phyloP scores from a whole-genome alignment of 2,113 vertebrate genomes.

The Bubalus kerabau region DNA sequence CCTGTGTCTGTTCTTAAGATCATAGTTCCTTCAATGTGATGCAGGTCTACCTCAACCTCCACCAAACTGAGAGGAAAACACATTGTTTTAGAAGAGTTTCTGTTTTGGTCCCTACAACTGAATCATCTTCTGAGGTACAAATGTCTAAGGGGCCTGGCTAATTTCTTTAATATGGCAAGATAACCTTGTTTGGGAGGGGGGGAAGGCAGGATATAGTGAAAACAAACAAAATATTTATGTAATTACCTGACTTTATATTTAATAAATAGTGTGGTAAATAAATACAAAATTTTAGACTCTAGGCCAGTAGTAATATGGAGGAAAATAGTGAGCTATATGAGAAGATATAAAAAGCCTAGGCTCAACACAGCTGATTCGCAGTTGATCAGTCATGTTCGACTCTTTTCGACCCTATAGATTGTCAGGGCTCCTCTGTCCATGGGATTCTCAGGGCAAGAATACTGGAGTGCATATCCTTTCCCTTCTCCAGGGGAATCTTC shows the following conservation, averaged over 20 bases:
- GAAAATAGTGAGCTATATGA: background rate
- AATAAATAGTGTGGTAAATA: background rate
- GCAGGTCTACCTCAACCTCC: background rate
- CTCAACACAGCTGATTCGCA: background rate
- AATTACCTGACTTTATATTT: background rate
- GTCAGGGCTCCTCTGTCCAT: background rate
- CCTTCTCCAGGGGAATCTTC: background rate
- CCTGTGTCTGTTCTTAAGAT: background rate
- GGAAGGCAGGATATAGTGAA: background rate
- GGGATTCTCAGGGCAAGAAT: background rate
- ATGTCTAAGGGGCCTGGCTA: background rate
- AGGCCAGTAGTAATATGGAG: background rate
- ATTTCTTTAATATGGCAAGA: background rate
- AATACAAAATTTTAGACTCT: background rate
- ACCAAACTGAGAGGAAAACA: background rate
- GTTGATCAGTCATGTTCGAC: fast-evolving
- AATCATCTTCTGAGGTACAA: background rate
- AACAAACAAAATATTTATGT: background rate
- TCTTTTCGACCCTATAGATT: background rate
- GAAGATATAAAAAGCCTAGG: background rate
- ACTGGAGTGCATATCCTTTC: background rate
- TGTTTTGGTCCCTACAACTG: background rate
- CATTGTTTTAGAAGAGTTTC: background rate
- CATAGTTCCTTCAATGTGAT: background rate
- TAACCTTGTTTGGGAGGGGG: background rate